Evolutionary conservation across 2,888 invertebrate species (phyloP), one percentile per base, ranked within the genome.

Genomic region (Nomada flava): DNA sequence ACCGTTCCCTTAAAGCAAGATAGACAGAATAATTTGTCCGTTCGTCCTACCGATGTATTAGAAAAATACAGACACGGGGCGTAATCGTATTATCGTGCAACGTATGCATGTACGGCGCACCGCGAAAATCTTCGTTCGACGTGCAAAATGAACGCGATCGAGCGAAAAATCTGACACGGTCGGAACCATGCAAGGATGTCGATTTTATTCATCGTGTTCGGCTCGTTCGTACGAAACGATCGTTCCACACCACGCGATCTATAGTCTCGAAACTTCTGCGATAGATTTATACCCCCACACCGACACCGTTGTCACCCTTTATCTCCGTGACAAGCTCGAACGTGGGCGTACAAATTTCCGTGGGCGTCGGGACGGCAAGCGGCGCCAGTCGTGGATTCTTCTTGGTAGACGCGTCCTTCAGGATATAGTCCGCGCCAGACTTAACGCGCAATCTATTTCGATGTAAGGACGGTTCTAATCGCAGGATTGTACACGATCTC

Each of bases 341-440:
- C 26, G 91, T 92, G 3, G 93, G 92, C 9, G 92, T 92, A 57
- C 90, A 92, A 68, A 93, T 90, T 11, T 93, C 92, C n/a, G 92
- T 92, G 0, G 92, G 92, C 26, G 92, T 91, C 0, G 92, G 91
- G 0, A 85, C 86, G 7, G 92, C 92, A 5, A 93, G 85, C 0
- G 93, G 92, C 0, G 92, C 92, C 15, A 90, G 63, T 47, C 87
- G 89, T 13, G 89, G 55, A 7, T 72, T 84, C 59, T 73, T 88
- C 75, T 88, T 91, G 10, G 70, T 10, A 13, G 83, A 65, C 20
- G 79, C 60, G 42, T 90, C 88, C 47, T 88, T 90, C 18, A 90
- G 60, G 20, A 91, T 85, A 15, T 87, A 86, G 13, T 89, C 88
- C 15, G 80, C 86, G 13, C 86, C 83, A 0, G 89, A 80, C 59